Conservation (phyloP, 2,888 invertebrate genomes). For the Neoascia interrupta region DNA sequence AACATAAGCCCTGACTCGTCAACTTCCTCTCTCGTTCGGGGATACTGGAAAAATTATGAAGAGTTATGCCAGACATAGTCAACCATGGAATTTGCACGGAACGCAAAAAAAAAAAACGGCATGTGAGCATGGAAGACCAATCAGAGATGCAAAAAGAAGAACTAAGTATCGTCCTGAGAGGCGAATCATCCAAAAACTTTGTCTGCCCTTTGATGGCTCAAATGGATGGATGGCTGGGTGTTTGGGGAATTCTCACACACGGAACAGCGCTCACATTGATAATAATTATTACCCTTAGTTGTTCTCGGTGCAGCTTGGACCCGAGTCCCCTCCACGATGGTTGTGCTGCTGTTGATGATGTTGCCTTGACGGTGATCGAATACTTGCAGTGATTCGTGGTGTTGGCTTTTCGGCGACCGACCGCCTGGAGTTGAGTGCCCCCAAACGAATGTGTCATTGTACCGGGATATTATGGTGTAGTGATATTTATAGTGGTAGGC, state of each 20-base stretch:
- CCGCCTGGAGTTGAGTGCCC: slow-evolving; percentile 59
- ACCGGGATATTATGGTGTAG: slow-evolving; percentile 34
- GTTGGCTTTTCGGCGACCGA: slow-evolving; percentile 60
- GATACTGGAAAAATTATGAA: slow-evolving; percentile 64
- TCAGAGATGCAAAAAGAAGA: slow-evolving; percentile 64
- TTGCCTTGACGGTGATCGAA: slow-evolving; percentile 66
- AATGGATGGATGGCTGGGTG: slow-evolving; percentile 34
- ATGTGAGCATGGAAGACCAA: slow-evolving; percentile 51
- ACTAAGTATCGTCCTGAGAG: slow-evolving; percentile 61
- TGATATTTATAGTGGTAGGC: slow-evolving; percentile 60
- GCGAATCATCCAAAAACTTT: slow-evolving; percentile 42
- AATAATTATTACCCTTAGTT: slow-evolving; percentile 68
- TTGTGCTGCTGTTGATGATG: slow-evolving; percentile 41
- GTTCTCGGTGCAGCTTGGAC: slow-evolving; percentile 31
- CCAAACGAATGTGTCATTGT: slow-evolving; percentile 67
- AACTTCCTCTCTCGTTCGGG: not conserved
- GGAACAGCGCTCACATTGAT: slow-evolving; percentile 49
- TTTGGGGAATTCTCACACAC: slow-evolving; percentile 63
- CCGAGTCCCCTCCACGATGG: no score
- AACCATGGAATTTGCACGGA: slow-evolving; percentile 57
- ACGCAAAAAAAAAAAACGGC: slow-evolving; percentile 18
- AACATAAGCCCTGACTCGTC: slow-evolving; percentile 37
- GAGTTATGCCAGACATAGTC: slow-evolving; percentile 65
- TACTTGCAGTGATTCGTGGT: slow-evolving; percentile 59
- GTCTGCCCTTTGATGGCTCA: not conserved